These are phyloP conservation scores for Pilophorus perplexus DNA, from an alignment of 2,888 invertebrate genomes.

Conservation along the genomic window DNA sequence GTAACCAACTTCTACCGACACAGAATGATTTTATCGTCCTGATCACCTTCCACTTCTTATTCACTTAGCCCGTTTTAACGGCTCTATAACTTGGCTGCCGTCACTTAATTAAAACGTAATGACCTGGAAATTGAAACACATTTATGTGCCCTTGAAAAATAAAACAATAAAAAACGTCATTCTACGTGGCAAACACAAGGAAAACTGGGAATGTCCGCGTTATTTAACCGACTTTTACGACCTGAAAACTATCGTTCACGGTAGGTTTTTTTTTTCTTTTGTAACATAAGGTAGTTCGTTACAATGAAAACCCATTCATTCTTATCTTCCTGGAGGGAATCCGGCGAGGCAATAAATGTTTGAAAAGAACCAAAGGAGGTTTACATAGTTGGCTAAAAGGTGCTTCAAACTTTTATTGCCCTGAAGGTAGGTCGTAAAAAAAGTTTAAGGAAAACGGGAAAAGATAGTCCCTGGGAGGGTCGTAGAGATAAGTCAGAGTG, in stretches of 20 bases:
- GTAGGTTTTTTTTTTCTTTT: constrained; percentile 1
- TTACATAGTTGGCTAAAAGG: constrained; percentile 41
- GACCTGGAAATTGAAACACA: too few relatives aligned
- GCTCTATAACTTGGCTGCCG: too few relatives aligned
- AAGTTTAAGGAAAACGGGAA: constrained; percentile 25
- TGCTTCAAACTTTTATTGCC: constrained; percentile 36
- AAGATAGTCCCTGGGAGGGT: too few relatives aligned
- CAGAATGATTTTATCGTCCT: too few relatives aligned
- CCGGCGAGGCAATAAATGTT: constrained; percentile 28
- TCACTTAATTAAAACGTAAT: too few relatives aligned
- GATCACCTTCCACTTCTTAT: too few relatives aligned
- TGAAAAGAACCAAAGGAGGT: constrained; percentile 14
- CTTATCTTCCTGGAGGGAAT: constrained; percentile 19
- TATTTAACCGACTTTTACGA: constrained; percentile 16
- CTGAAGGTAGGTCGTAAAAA: constrained; percentile 26
- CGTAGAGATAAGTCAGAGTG: constrained; percentile 7
- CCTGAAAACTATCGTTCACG: constrained; percentile 5
- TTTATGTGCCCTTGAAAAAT: too few relatives aligned
- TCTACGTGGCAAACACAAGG: too few relatives aligned
- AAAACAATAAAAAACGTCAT: too few relatives aligned
- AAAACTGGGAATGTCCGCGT: not conserved
- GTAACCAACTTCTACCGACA: too few relatives aligned
- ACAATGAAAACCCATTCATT: constrained; percentile 3
- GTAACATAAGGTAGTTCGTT: constrained; percentile 17
- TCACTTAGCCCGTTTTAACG: too few relatives aligned